Evolutionary conservation across 2,888 invertebrate species (phyloP).

Genomic region (Melanostoma mellinum): DNA sequence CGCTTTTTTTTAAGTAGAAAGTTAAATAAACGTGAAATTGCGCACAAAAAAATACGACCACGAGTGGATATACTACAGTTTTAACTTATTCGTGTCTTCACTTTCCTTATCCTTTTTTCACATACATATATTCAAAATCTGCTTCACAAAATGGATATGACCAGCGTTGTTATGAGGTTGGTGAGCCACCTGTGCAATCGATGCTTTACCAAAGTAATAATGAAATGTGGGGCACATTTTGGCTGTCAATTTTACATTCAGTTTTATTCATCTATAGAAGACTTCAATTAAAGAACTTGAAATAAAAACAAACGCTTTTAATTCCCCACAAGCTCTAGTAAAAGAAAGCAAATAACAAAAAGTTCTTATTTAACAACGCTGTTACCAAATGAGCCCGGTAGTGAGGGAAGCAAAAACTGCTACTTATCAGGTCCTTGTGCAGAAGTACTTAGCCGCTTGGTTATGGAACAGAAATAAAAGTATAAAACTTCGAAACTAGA

Average conservation of each 20-base stretch:
- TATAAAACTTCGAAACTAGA: conserved; percentile 53
- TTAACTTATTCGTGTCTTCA: conserved; percentile 56
- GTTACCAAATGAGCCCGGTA: conserved; percentile 3
- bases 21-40: conserved; percentile 64
- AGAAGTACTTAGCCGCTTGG: conserved; percentile 53
- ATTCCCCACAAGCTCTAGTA: no score
- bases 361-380: conserved; percentile 13
- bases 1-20: conserved; percentile 35
- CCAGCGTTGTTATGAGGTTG: conserved; percentile 24
- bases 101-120: conserved; percentile 53
- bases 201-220: no score
- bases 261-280: no score
- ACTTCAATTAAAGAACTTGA: background rate
- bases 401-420: conserved; percentile 4
- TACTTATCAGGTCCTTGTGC: conserved; percentile 66
- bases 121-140: conserved; percentile 45
- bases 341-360: background rate
- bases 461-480: conserved; percentile 33
- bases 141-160: conserved; percentile 26
- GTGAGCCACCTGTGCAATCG: background rate
- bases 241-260: no score
- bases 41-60: conserved; percentile 40
- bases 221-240: no score
- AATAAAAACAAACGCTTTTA: background rate
- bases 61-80: conserved; percentile 46